These are phyloP conservation scores for Cyphomyrus plagiostoma DNA, from an alignment of 2,113 vertebrate genomes.

Conservation along the genomic window DNA sequence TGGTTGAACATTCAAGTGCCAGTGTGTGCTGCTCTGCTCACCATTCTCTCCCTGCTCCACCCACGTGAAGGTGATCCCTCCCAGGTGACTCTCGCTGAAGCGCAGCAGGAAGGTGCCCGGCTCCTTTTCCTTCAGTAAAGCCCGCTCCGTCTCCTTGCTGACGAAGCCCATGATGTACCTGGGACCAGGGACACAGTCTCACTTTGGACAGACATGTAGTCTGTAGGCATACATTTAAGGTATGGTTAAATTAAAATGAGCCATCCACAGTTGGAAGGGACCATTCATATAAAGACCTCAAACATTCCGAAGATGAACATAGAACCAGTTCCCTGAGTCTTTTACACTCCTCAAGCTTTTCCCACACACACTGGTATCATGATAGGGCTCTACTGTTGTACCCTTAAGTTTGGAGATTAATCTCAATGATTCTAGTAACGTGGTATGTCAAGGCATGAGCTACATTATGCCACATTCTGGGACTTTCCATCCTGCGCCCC, in stretches of 20 bases:
- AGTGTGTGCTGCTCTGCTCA: constrained; percentile 39
- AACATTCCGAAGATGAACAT: not conserved
- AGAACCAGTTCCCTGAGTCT: not conserved
- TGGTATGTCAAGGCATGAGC: not conserved
- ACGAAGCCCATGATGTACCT: constrained; percentile 96
- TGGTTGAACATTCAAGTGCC: not conserved
- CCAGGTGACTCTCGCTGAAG: constrained; percentile 94
- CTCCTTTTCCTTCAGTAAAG: constrained; percentile 80
- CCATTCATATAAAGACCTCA: not conserved
- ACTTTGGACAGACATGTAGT: not conserved
- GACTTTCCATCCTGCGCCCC: not conserved
- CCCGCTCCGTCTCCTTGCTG: constrained; percentile 87
- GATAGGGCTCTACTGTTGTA: not conserved
- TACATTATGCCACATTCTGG: not conserved
- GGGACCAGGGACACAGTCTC: constrained; percentile 8
- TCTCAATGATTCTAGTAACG: not conserved
- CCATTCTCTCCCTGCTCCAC: constrained; percentile 80
- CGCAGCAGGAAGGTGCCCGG: constrained; percentile 86
- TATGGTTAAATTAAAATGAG: not conserved
- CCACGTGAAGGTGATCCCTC: constrained; percentile 97
- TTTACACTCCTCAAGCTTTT: not conserved
- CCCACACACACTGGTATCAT: not conserved
- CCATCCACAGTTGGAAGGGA: not conserved
- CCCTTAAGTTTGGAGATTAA: not conserved
- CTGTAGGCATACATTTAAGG: not conserved